Percentiles rank a stretch among this genome's conserved stretches.
phyloP scores from a whole-genome alignment of 2,113 vertebrate species.

The Siniperca knerii region DNA sequence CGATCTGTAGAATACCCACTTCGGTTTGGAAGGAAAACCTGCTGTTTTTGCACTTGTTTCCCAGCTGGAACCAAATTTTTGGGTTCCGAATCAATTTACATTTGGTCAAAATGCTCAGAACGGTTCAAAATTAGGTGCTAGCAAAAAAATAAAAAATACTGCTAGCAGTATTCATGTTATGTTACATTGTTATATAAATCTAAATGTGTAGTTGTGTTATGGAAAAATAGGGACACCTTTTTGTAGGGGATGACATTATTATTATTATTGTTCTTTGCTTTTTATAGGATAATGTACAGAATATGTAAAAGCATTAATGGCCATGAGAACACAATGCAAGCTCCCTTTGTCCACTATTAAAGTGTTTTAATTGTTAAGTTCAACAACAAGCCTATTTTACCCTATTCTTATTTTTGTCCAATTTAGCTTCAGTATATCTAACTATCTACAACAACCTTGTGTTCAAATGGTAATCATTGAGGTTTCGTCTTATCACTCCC shows the following conservation, averaged over 20 bases:
- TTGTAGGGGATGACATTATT: not conserved
- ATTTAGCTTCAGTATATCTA: not conserved
- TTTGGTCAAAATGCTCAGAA: no score
- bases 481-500: conserved; percentile 30
- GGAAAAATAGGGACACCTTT: no score
- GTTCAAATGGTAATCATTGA: conserved; percentile 12
- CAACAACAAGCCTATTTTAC: not conserved
- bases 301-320: not conserved
- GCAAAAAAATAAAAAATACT: no score
- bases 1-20: no score
- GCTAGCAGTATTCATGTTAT: no score
- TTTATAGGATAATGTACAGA: not conserved
- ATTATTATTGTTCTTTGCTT: not conserved
- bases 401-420: not conserved
- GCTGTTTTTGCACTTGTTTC: no score
- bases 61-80: no score
- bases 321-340: not conserved
- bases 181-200: not conserved
- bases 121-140: no score
- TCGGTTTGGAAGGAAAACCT: no score
- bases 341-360: not conserved
- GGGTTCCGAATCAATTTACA: no score
- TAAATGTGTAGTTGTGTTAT: not conserved
- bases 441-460: conserved; percentile 21
- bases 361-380: not conserved